Evolutionary conservation across 2,797 vertebrate species (phyloP), one percentile per base, ranked within the genome.

Genomic region (Astyanax mexicanus): DNA sequence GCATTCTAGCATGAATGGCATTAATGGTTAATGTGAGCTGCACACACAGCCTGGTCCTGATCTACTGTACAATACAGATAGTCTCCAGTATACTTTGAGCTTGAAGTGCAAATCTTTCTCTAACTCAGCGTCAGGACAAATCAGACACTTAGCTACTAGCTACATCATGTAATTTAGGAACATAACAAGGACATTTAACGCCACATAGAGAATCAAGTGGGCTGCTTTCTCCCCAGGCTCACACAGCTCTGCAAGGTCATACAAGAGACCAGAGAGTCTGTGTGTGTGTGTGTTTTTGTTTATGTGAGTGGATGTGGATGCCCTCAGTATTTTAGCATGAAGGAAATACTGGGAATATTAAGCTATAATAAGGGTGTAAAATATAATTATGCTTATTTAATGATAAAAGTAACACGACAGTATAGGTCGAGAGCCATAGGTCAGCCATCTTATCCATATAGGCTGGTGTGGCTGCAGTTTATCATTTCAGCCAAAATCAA

Each of bases 171-270:
- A 32, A 5, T 5, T 32, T 29, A 2, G 2, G 29, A 29, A 2
- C n/a, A n/a, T n/a, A 5, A 2, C 32, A 32, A 32, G 32, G 5
- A 5, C 29, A 17, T 2, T 60, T 23, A 64, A 12, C 77, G 62
- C 68, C 40, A 66, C 35, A 32, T 29, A 32, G 29, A 32, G 2
- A 32, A 29, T 77, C 52, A 40, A 75, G 83, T 84, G 84, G 77
- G 83, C 77, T 81, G 81, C 47, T 82, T 87, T 87, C 79, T 77
- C 23, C 55, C 72, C 58, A 27, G 64, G 66, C 68, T 60, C 49
- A 13, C 38, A 74, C 69, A 84, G 68, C 23, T 66, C 79, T 77
- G 81, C 89, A 89, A 92, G 88, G 88, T 92, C 89, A 88, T 72
- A 79, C 57, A 77, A 79, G 81, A 80, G 75, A 77, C 68, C 72